A percentile compares a stretch with the other conserved stretches of the same genome.
Conservation (phyloP, 2,113 vertebrate species). For the Pelecanoides urinatrix region DNA sequence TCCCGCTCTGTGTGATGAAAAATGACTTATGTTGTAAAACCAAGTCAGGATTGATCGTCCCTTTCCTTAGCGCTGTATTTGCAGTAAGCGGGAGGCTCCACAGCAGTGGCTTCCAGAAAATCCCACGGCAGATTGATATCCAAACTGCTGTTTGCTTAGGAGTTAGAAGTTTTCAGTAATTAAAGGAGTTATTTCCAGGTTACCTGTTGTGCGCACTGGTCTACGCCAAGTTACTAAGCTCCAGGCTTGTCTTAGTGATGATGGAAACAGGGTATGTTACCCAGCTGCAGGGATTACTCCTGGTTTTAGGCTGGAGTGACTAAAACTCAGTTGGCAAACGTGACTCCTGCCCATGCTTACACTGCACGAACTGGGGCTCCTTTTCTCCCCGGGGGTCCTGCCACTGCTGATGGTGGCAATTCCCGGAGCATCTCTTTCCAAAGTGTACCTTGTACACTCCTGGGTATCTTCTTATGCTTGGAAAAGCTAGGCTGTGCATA, state of each 20-base stretch:
- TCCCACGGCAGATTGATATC: no score
- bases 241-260: no score
- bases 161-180: background rate
- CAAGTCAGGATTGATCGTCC: no score
- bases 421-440: background rate
- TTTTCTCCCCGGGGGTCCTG: background rate
- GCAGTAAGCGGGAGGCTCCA: background rate
- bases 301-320: background rate
- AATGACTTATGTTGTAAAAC: background rate
- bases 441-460: accelerated
- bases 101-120: background rate
- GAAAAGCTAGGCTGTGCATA: background rate
- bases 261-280: accelerated
- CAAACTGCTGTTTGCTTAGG: background rate
- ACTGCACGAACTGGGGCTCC: background rate
- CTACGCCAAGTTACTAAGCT: background rate
- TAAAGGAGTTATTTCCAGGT: background rate
- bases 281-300: background rate
- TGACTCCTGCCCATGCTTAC: background rate
- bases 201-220: background rate
- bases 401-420: background rate
- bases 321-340: accelerated
- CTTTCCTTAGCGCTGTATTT: background rate
- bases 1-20: no score
- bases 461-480: background rate